Conservation (phyloP, 2,888 invertebrate species). For the Hemistola chrysoprasaria region DNA sequence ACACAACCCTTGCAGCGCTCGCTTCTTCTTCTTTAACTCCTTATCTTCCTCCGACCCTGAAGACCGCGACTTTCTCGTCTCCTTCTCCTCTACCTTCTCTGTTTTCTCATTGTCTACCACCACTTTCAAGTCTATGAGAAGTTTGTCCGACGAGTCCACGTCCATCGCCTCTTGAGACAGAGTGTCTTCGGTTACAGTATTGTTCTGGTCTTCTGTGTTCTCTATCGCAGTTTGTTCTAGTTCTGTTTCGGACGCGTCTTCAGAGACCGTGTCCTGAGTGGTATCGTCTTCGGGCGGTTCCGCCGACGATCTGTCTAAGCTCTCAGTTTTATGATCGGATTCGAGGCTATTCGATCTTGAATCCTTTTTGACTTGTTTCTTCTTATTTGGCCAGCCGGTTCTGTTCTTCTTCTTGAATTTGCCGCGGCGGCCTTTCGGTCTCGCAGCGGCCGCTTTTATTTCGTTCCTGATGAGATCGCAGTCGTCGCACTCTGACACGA, state of each 20-base stretch:
- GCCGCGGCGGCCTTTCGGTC: slow-evolving; percentile 61
- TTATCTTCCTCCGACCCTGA: slow-evolving; percentile 53
- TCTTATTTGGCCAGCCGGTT: slow-evolving; percentile 90
- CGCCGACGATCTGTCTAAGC: slow-evolving; percentile 57
- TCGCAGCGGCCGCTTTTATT: slow-evolving; percentile 47
- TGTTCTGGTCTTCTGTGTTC: slow-evolving; percentile 29
- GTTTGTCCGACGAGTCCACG: slow-evolving; percentile 34
- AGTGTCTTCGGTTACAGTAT: slow-evolving; percentile 26
- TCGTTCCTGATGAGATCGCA: slow-evolving; percentile 69
- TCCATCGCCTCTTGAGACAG: slow-evolving; percentile 33
- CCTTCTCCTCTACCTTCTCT: slow-evolving; percentile 36
- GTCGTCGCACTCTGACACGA: slow-evolving; percentile 69
- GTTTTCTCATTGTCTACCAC: slow-evolving; percentile 44
- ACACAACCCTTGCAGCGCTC: slow-evolving; percentile 51
- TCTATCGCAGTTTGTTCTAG: slow-evolving; percentile 38
- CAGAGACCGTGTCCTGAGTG: slow-evolving; percentile 55
- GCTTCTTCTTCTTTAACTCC: slow-evolving; percentile 54
- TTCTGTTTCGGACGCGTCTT: slow-evolving; percentile 52
- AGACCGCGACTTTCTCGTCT: slow-evolving; percentile 46
- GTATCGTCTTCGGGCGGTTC: slow-evolving; percentile 60
- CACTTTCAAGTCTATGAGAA: slow-evolving; percentile 47
- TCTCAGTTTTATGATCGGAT: slow-evolving; percentile 49
- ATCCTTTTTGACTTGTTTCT: slow-evolving; percentile 57
- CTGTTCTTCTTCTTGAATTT: slow-evolving; percentile 87
- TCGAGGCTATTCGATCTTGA: slow-evolving; percentile 55